A percentile compares a stretch with the other conserved stretches of the same genome.
phyloP scores from a whole-genome alignment of 1,140 invertebrate genomes.

The Chelonus insularis region DNA sequence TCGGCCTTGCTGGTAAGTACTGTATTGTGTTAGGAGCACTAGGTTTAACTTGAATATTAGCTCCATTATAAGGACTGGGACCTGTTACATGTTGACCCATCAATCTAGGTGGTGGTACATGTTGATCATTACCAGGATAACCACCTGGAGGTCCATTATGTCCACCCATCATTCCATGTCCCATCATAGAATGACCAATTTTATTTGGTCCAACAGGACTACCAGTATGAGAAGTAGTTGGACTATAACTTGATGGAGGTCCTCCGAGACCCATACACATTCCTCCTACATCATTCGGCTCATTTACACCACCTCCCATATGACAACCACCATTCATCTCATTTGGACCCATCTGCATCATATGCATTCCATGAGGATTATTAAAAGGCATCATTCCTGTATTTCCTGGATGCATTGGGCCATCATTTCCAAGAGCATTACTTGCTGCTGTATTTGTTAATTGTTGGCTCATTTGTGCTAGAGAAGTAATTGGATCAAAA shows the following conservation, averaged over 20 bases:
- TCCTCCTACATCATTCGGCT: constrained; percentile 60
- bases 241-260: constrained; percentile 54
- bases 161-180: constrained; percentile 63
- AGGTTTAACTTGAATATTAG: constrained; percentile 91
- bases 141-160: constrained; percentile 54
- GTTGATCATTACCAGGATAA: constrained; percentile 37
- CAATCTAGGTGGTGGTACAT: constrained; percentile 54
- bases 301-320: constrained; percentile 57
- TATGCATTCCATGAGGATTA: constrained; percentile 58
- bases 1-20: constrained; percentile 90
- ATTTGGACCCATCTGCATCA: constrained; percentile 61
- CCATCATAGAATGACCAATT: constrained; percentile 55
- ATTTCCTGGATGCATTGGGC: constrained; percentile 57
- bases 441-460: constrained; percentile 76
- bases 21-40: constrained; percentile 97
- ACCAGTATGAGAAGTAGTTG: constrained; percentile 52
- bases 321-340: constrained; percentile 58
- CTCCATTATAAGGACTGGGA: constrained; percentile 75
- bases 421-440: constrained; percentile 58
- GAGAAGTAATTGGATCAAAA: constrained; percentile 91
- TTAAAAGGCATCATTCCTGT: constrained; percentile 59
- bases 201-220: constrained; percentile 54
- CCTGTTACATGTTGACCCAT: constrained; percentile 55
- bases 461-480: constrained; percentile 93
- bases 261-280: constrained; percentile 62